Percentiles rank a stretch among this genome's conserved stretches.
Conservation (phyloP, 2,113 vertebrate genomes). For the Psammodynastes pulverulentus region DNA sequence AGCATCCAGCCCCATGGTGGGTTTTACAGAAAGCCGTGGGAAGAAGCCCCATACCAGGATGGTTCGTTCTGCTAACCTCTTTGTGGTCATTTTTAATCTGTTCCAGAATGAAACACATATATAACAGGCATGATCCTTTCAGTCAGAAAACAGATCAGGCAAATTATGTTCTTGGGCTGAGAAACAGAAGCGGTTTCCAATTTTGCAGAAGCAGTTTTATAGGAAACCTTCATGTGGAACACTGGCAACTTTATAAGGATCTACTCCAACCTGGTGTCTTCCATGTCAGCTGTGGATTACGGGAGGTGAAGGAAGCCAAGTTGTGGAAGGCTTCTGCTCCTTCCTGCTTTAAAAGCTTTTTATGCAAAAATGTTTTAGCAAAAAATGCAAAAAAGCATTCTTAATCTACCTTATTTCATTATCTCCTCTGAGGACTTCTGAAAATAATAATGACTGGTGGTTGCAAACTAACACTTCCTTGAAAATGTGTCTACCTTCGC, state of each 20-base stretch:
- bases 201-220: not conserved
- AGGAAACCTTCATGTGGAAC: not conserved
- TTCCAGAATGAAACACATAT: not conserved
- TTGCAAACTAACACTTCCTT: not conserved
- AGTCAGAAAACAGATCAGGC: not conserved
- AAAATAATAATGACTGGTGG: not conserved
- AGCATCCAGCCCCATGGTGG: slow-evolving; percentile 77
- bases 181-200: not conserved
- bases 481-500: not conserved
- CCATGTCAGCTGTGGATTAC: not conserved
- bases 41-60: slow-evolving; percentile 68
- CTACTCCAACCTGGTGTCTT: not conserved
- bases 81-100: not conserved
- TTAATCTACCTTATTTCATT: not conserved
- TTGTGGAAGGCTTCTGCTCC: not conserved
- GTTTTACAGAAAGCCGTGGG: slow-evolving; percentile 65
- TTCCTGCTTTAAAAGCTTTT: not conserved
- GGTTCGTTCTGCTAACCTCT: slow-evolving; percentile 59
- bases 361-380: too few species aligned
- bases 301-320: not conserved
- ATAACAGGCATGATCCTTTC: not conserved
- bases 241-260: not conserved
- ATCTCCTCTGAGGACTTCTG: not conserved
- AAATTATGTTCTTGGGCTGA: not conserved
- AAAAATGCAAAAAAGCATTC: too few species aligned